Conservation (phyloP, 2,113 vertebrate species). For the Eubucco bourcierii region DNA sequence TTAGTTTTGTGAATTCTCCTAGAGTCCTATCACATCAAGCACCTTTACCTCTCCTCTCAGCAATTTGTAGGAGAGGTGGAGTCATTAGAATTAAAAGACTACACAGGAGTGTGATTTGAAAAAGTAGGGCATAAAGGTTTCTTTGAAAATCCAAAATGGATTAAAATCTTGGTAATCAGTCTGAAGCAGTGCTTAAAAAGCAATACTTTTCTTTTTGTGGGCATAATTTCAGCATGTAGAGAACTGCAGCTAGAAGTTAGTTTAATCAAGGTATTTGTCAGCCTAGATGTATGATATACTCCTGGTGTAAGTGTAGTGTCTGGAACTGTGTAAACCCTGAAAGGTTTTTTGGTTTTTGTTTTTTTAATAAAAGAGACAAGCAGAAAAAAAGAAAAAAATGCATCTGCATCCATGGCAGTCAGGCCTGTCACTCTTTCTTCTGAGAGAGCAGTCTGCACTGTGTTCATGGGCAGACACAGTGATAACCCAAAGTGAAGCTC, state of each 20-base stretch:
- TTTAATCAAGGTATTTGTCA: background rate
- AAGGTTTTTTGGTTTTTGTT: too few species aligned
- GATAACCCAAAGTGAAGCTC: background rate
- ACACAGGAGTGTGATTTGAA: background rate
- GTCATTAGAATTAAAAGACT: background rate
- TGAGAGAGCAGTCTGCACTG: background rate
- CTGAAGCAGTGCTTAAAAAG: background rate
- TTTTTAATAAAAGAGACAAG: background rate
- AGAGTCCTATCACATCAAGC: background rate
- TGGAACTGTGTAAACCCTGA: background rate
- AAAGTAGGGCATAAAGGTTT: background rate
- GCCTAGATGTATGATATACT: background rate
- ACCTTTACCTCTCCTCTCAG: background rate
- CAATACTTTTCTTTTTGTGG: background rate
- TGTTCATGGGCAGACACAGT: background rate
- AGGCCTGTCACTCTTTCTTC: background rate
- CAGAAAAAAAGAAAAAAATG: background rate
- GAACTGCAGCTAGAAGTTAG: background rate
- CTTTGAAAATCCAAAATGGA: background rate
- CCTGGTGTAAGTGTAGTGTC: background rate
- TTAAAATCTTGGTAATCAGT: background rate
- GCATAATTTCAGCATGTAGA: background rate
- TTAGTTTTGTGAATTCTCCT: background rate
- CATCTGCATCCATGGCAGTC: background rate
- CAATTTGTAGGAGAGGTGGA: background rate